Conservation (phyloP, 2,113 vertebrate genomes). For the Terrapene triunguis region DNA sequence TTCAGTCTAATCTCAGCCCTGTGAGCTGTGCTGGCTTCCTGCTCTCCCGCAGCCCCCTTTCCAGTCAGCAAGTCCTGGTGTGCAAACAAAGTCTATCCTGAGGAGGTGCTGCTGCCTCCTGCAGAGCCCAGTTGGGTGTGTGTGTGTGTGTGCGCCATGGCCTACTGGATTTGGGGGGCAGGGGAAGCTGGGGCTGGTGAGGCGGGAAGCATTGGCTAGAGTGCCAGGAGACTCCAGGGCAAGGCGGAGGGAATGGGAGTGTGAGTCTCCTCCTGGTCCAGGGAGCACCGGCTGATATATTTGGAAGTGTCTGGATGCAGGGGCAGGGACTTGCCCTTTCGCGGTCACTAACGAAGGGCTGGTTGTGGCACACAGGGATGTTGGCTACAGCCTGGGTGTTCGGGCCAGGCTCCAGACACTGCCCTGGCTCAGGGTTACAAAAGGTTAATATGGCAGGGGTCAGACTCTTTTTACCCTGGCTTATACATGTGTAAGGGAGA, state of each 20-base stretch:
- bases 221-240: background rate
- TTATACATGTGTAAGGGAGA: background rate
- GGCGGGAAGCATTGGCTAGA: background rate
- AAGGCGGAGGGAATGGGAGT: background rate
- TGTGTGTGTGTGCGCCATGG: too few species aligned
- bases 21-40: background rate
- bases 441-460: background rate
- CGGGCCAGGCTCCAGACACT: background rate
- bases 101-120: background rate
- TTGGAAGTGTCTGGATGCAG: background rate
- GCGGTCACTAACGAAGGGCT: background rate
- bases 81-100: background rate
- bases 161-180: background rate
- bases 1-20: background rate
- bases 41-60: background rate
- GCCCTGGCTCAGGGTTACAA: background rate
- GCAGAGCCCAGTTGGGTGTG: too few species aligned
- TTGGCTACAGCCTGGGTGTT: background rate
- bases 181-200: background rate
- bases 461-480: background rate
- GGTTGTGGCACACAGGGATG: background rate
- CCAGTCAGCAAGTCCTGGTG: background rate
- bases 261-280: background rate
- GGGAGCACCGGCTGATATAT: background rate
- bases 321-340: background rate